Percentiles rank a stretch among this genome's conserved stretches.
Evolutionary conservation across 2,113 vertebrate genomes (phyloP).

Genomic region (Phyllopteryx taeniolatus): DNA sequence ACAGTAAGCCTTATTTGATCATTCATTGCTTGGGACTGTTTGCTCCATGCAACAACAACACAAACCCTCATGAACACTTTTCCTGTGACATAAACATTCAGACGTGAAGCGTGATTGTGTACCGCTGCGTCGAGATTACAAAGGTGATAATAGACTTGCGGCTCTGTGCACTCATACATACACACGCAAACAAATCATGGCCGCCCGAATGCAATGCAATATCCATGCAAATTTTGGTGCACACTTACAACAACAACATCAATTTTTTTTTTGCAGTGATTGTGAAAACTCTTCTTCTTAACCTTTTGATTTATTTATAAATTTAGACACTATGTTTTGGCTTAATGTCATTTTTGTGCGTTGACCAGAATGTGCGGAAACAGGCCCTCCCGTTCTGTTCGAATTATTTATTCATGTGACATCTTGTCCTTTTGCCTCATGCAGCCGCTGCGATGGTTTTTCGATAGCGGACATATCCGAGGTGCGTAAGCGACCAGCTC

Average conservation of each 20-base stretch:
- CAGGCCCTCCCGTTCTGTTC: constrained; percentile 37
- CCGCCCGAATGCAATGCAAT: constrained; percentile 58
- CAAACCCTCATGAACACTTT: constrained; percentile 15
- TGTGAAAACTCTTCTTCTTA: constrained; percentile 53
- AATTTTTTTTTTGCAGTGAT: constrained; percentile 22
- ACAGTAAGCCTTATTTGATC: constrained; percentile 12
- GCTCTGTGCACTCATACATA: constrained; percentile 34
- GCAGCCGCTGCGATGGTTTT: constrained; percentile 69
- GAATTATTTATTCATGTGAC: constrained; percentile 68
- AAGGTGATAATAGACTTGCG: constrained; percentile 60
- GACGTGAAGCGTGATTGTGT: constrained; percentile 27
- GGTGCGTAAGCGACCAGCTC: constrained; percentile 68
- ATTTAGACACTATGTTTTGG: constrained; percentile 33
- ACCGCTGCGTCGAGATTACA: constrained; percentile 55
- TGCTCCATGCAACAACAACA: constrained; percentile 2
- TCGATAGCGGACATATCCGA: constrained; percentile 77
- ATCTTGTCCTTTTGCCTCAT: constrained; percentile 69
- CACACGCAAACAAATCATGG: constrained; percentile 36
- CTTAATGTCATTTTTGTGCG: constrained; percentile 51
- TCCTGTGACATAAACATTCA: constrained; percentile 21
- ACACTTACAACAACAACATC: constrained; percentile 47
- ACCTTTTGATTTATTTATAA: constrained; percentile 68
- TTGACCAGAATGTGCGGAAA: constrained; percentile 51
- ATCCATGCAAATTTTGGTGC: constrained; percentile 71
- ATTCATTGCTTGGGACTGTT: constrained; percentile 11